These are phyloP conservation scores for Limnephilus auricula DNA, from an alignment of 2,888 invertebrate species.

Conservation along the genomic window DNA sequence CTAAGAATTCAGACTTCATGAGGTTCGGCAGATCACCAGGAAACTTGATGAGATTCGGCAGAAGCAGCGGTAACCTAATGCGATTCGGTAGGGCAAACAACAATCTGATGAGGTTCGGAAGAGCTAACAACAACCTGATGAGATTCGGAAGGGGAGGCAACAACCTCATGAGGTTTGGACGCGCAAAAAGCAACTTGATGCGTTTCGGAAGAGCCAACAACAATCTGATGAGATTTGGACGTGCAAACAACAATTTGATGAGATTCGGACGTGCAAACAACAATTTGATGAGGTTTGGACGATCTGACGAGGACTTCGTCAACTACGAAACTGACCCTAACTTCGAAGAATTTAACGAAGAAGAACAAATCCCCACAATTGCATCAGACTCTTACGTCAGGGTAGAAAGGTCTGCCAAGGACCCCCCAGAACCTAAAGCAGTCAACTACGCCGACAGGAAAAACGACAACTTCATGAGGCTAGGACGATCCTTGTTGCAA, in stretches of 20 bases:
- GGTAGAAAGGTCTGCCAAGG: constrained; percentile 57
- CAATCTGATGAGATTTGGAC: constrained; percentile 63
- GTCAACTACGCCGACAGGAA: constrained; percentile 55
- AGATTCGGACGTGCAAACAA: constrained; percentile 61
- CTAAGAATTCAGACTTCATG: constrained; percentile 73
- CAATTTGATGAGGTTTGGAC: constrained; percentile 63
- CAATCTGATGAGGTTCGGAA: constrained; percentile 63
- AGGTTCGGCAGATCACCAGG: constrained; percentile 72
- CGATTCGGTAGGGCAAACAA: constrained; percentile 62
- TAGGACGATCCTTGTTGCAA: constrained; percentile 58
- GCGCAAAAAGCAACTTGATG: constrained; percentile 61
- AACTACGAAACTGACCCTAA: constrained; percentile 57
- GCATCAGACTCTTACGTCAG: constrained; percentile 46
- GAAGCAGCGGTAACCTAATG: constrained; percentile 63
- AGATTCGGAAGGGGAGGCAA: constrained; percentile 60
- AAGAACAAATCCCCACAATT: constrained; percentile 42
- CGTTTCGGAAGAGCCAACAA: constrained; percentile 61
- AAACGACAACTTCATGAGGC: constrained; percentile 64
- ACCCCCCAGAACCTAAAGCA: constrained; percentile 32
- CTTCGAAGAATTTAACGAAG: constrained; percentile 43
- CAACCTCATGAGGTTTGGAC: constrained; percentile 64
- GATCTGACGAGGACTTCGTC: constrained; percentile 60
- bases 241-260: constrained; percentile 61
- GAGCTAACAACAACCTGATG: constrained; percentile 61
- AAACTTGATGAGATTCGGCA: constrained; percentile 66